These are phyloP conservation scores for Laupala kohalensis DNA, from an alignment of 1,140 invertebrate species.

Conservation along the genomic window DNA sequence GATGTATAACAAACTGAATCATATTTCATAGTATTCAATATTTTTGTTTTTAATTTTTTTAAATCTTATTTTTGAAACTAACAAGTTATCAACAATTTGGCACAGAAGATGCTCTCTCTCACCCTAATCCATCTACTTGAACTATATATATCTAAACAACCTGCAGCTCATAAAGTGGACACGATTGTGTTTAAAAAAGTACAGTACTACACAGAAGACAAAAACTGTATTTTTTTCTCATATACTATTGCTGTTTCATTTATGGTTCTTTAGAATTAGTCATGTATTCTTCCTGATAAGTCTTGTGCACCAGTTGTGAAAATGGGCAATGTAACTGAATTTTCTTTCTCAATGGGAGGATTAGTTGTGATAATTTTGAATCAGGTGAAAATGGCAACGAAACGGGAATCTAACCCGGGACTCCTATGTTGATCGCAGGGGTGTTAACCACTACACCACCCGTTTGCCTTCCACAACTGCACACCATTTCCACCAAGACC, in stretches of 20 bases:
- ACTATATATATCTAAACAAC: not conserved
- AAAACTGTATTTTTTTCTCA: not conserved
- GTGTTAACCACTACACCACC: too few species aligned
- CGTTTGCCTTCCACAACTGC: too few species aligned
- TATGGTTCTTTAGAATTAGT: not conserved
- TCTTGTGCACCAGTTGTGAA: not conserved
- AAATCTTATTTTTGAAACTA: not conserved
- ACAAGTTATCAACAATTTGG: slow-evolving; percentile 10
- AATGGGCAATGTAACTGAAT: not conserved
- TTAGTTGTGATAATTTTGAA: too few species aligned
- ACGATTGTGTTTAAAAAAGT: not conserved
- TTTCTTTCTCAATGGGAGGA: not conserved
- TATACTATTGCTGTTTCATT: not conserved
- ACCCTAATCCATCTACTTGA: not conserved
- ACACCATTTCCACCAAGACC: too few species aligned
- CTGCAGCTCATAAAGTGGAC: not conserved
- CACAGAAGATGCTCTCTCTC: not conserved
- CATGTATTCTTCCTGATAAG: not conserved
- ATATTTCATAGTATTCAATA: not conserved
- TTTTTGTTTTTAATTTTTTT: not conserved
- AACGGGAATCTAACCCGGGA: too few species aligned
- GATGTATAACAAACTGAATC: not conserved
- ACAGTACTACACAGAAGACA: not conserved
- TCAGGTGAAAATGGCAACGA: too few species aligned
- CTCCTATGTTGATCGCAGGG: too few species aligned